Evolutionary conservation across 2,797 vertebrate species (phyloP).

Genomic region (Muscicapa comitata): DNA sequence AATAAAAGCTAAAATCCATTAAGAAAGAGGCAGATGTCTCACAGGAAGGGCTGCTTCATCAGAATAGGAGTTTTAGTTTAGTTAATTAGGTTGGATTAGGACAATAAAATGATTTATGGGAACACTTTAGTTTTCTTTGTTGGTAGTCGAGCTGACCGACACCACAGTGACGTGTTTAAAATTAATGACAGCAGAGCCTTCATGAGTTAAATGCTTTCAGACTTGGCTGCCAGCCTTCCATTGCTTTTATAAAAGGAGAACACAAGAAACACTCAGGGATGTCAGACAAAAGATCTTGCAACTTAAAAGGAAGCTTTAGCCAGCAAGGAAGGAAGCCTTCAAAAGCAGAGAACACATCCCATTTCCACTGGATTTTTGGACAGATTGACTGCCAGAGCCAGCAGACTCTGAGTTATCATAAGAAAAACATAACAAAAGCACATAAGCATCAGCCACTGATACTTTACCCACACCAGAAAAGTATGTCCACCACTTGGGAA

Average conservation of each 20-base stretch:
- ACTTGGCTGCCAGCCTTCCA: constrained; percentile 34
- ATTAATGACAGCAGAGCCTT: constrained; percentile 48
- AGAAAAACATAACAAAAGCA: neutral
- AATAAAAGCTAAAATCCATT: constrained; percentile 22
- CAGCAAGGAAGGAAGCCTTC: neutral
- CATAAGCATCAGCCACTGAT: neutral
- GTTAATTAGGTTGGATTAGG: constrained; percentile 58
- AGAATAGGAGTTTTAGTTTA: constrained; percentile 9
- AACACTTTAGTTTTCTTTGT: constrained; percentile 51
- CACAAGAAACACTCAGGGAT: constrained; percentile 46
- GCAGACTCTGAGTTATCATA: neutral
- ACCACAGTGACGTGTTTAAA: constrained; percentile 21
- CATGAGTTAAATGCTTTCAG: constrained; percentile 50
- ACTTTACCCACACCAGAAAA: neutral
- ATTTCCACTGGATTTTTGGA: neutral
- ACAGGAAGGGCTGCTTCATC: constrained; percentile 32
- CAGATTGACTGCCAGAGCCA: neutral
- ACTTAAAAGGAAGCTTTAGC: constrained; percentile 35
- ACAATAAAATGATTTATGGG: constrained; percentile 61
- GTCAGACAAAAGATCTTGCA: constrained; percentile 35
- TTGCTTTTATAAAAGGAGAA: constrained; percentile 5
- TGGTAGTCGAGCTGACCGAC: constrained; percentile 29
- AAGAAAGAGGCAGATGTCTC: constrained; percentile 53
- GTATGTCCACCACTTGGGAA: neutral
- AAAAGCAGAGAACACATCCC: neutral